phyloP scores from a whole-genome alignment of 2,888 invertebrate genomes.

The Campoplex capitator region DNA sequence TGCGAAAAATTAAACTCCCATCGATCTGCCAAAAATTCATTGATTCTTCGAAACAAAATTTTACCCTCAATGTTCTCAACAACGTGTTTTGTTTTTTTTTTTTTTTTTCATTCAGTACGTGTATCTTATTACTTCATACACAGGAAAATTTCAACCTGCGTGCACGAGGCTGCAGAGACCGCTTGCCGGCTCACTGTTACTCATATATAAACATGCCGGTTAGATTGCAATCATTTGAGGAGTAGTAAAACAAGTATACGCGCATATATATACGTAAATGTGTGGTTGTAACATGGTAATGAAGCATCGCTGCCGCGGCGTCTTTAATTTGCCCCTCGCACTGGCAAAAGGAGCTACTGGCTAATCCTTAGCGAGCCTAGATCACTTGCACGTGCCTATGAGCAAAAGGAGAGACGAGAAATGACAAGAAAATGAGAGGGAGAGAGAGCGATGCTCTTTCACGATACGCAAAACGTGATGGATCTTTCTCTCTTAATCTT shows the following conservation, averaged over 20 bases:
- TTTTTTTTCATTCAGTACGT: background rate
- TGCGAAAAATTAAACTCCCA: background rate
- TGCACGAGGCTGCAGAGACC: slow-evolving; percentile 7
- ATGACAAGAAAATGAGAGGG: background rate
- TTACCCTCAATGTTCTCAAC: background rate
- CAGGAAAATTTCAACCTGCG: background rate
- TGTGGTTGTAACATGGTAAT: slow-evolving; percentile 64
- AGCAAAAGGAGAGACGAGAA: background rate
- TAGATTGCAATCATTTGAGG: slow-evolving; percentile 62
- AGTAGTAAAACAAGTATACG: slow-evolving; percentile 32
- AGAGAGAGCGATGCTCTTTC: slow-evolving; percentile 19
- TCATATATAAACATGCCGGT: slow-evolving; percentile 48
- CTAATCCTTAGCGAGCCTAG: slow-evolving; percentile 28
- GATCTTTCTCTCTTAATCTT: slow-evolving; percentile 12
- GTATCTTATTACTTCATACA: slow-evolving; percentile 3
- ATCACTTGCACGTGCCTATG: slow-evolving; percentile 55
- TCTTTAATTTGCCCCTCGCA: slow-evolving; percentile 61
- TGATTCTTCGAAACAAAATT: background rate
- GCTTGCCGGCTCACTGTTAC: slow-evolving; percentile 29
- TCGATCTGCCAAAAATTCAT: background rate
- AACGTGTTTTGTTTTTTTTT: background rate
- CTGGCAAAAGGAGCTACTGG: slow-evolving; percentile 49
- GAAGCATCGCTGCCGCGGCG: slow-evolving; percentile 42
- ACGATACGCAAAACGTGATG: slow-evolving; percentile 52
- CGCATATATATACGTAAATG: slow-evolving; percentile 14